Conservation (phyloP, 37 sponge, comb jelly and placozoan species). For the Axinella damicornis region DNA sequence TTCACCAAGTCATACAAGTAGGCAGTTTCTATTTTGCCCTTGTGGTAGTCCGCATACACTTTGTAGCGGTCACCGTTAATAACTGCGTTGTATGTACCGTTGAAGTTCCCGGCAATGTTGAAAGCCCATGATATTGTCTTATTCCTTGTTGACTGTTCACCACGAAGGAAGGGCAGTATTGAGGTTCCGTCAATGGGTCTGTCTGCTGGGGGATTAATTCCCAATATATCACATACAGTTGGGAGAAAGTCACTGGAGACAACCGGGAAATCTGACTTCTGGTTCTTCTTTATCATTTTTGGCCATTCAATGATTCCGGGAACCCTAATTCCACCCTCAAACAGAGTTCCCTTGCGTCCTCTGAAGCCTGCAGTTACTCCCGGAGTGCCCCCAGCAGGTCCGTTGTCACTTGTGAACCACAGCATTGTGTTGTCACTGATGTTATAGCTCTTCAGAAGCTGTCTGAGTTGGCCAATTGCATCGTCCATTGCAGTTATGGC, state of each 20-base stretch:
- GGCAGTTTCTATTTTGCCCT: constrained; percentile 17
- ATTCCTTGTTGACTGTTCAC: constrained; percentile 17
- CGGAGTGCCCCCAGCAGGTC: constrained; percentile 50
- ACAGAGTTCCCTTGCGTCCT: constrained; percentile 51
- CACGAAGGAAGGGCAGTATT: constrained; percentile 50
- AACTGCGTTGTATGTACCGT: constrained; percentile 39
- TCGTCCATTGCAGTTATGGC: constrained; percentile 75
- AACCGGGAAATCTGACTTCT: constrained; percentile 37
- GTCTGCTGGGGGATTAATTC: constrained; percentile 7
- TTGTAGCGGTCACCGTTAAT: constrained; percentile 57
- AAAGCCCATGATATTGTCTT: constrained; percentile 61
- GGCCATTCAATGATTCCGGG: constrained; percentile 81
- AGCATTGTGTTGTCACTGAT: constrained; percentile 71
- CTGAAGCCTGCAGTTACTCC: constrained; percentile 54
- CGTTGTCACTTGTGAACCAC: constrained; percentile 81
- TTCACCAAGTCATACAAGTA: constrained; percentile 50
- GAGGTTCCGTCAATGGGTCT: constrained; percentile 73
- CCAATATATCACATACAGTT: constrained; percentile 64
- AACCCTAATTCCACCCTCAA: constrained; percentile 71
- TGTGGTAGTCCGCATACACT: constrained; percentile 26
- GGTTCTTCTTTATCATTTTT: constrained; percentile 36
- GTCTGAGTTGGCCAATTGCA: constrained; percentile 51
- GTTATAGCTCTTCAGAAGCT: constrained; percentile 42
- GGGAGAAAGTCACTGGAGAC: constrained; percentile 68
- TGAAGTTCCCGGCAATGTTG: constrained; percentile 47